Conservation (phyloP, 2,797 vertebrate genomes). For the Sebastes matsubarae region DNA sequence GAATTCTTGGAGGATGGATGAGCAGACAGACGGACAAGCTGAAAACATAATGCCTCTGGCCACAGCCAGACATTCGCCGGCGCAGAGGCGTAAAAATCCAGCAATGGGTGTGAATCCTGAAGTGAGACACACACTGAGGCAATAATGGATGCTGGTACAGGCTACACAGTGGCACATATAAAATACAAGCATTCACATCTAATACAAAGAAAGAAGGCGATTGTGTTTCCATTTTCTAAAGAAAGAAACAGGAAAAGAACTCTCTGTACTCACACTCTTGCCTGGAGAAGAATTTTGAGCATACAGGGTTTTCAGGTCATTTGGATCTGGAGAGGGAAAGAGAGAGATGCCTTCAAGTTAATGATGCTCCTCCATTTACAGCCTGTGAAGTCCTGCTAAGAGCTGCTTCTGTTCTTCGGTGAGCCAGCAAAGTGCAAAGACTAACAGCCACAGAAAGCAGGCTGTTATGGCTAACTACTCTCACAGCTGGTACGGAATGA, state of each 20-base stretch:
- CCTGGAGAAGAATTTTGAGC: slow-evolving; percentile 58
- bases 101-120: background rate
- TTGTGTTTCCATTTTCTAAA: background rate
- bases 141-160: background rate
- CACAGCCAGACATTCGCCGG: too few relatives aligned
- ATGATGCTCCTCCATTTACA: background rate
- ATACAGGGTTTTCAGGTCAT: slow-evolving; percentile 86
- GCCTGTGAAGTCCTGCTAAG: background rate
- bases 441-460: background rate
- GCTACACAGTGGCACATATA: background rate
- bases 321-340: slow-evolving; percentile 84
- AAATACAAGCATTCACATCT: background rate
- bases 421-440: background rate
- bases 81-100: too few relatives aligned
- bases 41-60: too few relatives aligned
- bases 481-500: background rate
- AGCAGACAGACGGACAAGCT: too few relatives aligned
- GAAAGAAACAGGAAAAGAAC: background rate
- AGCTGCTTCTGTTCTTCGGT: background rate
- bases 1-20: too few relatives aligned
- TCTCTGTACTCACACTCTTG: slow-evolving; percentile 80
- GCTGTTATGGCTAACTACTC: background rate
- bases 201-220: background rate
- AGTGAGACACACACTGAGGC: background rate
- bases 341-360: background rate